Conservation (phyloP, 1,140 invertebrate species). For the Calliopsis andreniformis region DNA sequence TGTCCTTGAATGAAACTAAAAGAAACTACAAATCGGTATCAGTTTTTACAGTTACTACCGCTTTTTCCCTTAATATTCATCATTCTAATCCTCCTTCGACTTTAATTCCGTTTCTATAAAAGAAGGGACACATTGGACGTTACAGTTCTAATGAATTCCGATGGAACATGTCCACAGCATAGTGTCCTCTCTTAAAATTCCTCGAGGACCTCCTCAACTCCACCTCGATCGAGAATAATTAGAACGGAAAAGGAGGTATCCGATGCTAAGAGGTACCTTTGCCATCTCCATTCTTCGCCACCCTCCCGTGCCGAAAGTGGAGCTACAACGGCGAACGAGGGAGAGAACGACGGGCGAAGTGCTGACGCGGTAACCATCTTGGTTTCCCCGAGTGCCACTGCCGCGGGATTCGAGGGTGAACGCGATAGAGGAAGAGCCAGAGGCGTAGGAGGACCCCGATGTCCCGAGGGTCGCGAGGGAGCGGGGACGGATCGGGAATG, state of each 20-base stretch:
- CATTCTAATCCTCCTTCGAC: too few species aligned
- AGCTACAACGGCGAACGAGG: slow-evolving; percentile 30
- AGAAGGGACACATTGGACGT: too few species aligned
- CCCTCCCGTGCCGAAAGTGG: background rate
- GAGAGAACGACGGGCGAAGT: slow-evolving; percentile 51
- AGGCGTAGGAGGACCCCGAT: slow-evolving; percentile 34
- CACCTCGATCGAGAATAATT: background rate
- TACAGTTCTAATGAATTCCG: too few species aligned
- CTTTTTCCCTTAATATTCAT: too few species aligned
- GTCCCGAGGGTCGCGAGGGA: slow-evolving; percentile 11
- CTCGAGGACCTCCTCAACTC: too few species aligned
- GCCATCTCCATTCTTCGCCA: background rate
- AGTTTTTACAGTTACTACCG: too few species aligned
- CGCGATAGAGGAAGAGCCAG: slow-evolving; percentile 26
- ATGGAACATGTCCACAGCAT: too few species aligned
- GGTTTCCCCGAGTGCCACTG: slow-evolving; percentile 66
- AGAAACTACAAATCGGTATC: too few species aligned
- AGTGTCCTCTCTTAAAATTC: too few species aligned
- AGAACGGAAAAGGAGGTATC: background rate
- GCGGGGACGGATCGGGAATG: background rate
- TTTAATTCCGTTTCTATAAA: slow-evolving; percentile 1
- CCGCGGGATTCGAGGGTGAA: slow-evolving; percentile 51
- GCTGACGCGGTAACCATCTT: slow-evolving; percentile 68
- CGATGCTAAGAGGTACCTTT: background rate
- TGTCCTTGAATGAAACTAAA: too few species aligned